A percentile compares a stretch with the other conserved stretches of the same genome.
phyloP scores from a whole-genome alignment of 2,797 vertebrate genomes.

The Mormyrops attenuatus region DNA sequence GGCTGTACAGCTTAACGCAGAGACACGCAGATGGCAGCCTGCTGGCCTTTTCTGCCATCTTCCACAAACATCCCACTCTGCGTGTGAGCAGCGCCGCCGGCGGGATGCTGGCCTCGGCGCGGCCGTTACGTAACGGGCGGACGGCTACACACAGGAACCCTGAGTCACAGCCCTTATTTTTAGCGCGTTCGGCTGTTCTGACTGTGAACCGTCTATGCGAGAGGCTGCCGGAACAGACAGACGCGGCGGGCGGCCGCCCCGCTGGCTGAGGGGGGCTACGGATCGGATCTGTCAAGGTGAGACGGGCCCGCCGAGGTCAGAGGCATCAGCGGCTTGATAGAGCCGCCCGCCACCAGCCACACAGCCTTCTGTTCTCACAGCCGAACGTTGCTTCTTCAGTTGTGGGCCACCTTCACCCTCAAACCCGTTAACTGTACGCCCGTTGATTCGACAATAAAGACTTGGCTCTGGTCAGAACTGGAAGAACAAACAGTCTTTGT shows the following conservation, averaged over 20 bases:
- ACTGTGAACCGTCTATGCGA: neutral
- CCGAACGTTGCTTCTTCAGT: neutral
- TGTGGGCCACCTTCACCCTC: neutral
- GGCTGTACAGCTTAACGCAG: neutral
- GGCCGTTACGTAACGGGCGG: neutral
- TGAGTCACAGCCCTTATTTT: slow-evolving; percentile 24
- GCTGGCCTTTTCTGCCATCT: neutral
- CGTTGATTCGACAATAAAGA: slow-evolving; percentile 28
- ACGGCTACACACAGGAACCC: neutral
- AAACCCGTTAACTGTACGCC: slow-evolving; percentile 22
- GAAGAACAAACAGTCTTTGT: slow-evolving; percentile 6
- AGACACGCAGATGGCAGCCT: neutral
- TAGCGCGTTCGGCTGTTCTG: slow-evolving; percentile 7
- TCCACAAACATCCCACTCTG: neutral
- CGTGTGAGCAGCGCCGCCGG: neutral
- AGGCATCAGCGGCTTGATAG: neutral
- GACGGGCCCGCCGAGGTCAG: neutral
- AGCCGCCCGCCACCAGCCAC: neutral
- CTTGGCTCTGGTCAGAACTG: neutral
- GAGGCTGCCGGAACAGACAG: neutral
- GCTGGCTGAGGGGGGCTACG: neutral
- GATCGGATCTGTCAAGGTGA: neutral
- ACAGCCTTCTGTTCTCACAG: neutral
- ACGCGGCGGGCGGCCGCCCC: neutral
- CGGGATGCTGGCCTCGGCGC: neutral